Evolutionary conservation across 92 coral and sea anemone species (phyloP), one percentile per base, ranked within the genome.

Genomic region (Palythoa grandiflora): DNA sequence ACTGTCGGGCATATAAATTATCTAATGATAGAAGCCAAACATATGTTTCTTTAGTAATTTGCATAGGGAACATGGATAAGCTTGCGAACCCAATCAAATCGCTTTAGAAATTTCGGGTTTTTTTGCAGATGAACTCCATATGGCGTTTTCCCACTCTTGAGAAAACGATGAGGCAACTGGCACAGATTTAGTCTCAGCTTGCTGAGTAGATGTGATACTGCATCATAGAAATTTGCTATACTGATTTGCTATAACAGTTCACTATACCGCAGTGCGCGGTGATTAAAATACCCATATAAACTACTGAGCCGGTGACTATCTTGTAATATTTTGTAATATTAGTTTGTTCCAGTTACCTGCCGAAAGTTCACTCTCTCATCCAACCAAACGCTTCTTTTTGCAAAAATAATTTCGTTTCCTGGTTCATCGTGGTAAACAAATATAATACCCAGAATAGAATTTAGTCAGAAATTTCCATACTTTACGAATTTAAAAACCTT

Each of bases 1-100:
- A 66, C 86, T 68, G 86, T 68, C 86, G 86, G 86, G 86, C 86
- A 81, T 81, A 65, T 81, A 68, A 70, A 71, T 81, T 81, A 81
- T 81, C 73, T 81, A 81, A 81, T 81, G 86, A 81, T 81, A 65
- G 61, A 68, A 68, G 86, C 74, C 73, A 47, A 53, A 66, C 86
- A 81, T 81, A 81, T 81, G 86, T 60, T 81, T 81, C 57, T 81
- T 51, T 66, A 61, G 36, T 63, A 68, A 81, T 81, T 81, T 81
- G 86, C 86, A 81, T 81, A 81, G 73, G 47, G 40, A 71, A 37
- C 86, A 65, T 65, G 50, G 86, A 81, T 65, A 59, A 57, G 35
- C 38, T 81, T 40, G 75, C 47, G 48, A 81, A 55, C 86, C 55
- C 57, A 70, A 20, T 71, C 75, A 66, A 52, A 66, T 20, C 21